Percentiles rank a stretch among this genome's conserved stretches.
These are phyloP conservation scores for Sebastes nivosus DNA, from an alignment of 2,797 vertebrate genomes.

Conservation along the genomic window DNA sequence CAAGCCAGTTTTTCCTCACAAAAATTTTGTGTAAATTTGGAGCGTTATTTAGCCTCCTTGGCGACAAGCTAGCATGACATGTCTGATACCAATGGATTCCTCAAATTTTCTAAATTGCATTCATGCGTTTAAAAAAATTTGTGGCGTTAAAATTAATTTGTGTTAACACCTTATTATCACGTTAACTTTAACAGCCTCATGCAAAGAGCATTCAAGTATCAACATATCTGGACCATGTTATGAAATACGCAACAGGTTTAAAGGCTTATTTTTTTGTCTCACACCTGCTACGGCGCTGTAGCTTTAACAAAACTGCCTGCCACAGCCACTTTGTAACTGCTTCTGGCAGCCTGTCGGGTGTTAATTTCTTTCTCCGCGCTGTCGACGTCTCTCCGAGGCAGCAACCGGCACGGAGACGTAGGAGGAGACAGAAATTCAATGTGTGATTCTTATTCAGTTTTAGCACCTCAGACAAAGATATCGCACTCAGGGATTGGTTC, in stretches of 20 bases:
- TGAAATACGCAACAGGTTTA: conserved; percentile 2
- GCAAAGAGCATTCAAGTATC: not conserved
- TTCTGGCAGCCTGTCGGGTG: conserved; percentile 1
- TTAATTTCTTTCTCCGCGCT: conserved; percentile 3
- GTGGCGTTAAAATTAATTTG: too few relatives aligned
- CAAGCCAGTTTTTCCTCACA: too few relatives aligned
- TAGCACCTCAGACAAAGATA: not conserved
- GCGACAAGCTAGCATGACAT: too few relatives aligned
- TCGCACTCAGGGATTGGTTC: not conserved
- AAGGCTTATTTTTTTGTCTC: conserved; percentile 1
- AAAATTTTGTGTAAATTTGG: too few relatives aligned
- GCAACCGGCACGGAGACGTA: conserved; percentile 5
- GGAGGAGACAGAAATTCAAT: conserved; percentile 27
- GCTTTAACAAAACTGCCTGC: conserved; percentile 31
- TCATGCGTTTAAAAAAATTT: accelerated
- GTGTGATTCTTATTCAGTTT: conserved; percentile 21
- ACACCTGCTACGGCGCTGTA: conserved; percentile 11
- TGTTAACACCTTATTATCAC: too few relatives aligned
- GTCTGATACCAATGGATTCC: too few relatives aligned
- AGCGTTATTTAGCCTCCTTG: too few relatives aligned
- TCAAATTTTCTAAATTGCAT: not conserved
- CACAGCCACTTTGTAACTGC: conserved; percentile 25
- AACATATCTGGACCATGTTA: not conserved
- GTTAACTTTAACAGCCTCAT: not conserved
- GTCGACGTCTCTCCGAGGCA: conserved; percentile 19